Percentiles rank a stretch among this genome's conserved stretches.
These are phyloP conservation scores for Lottia scabra DNA, from an alignment of 2,888 invertebrate genomes.

Conservation along the genomic window DNA sequence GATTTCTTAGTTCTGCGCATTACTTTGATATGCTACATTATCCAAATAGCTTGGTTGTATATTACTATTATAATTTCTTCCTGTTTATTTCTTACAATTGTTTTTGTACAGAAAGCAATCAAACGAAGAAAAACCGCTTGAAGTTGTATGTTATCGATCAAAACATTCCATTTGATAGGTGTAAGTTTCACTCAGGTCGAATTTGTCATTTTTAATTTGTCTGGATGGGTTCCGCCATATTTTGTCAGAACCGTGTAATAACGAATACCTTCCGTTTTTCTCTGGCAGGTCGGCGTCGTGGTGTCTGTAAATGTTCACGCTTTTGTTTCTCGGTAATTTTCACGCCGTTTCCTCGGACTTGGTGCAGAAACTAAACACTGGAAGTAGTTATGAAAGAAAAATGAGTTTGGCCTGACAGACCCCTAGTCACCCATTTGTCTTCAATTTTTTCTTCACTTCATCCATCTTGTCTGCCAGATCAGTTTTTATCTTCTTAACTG, in stretches of 20 bases:
- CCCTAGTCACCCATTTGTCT: constrained; percentile 6
- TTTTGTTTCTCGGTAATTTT: constrained; percentile 3
- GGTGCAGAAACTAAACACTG: constrained; percentile 3
- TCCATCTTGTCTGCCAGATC: constrained; percentile 2
- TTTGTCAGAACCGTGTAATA: background rate
- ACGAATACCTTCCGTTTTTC: background rate
- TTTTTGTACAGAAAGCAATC: too few species aligned
- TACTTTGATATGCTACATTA: too few species aligned
- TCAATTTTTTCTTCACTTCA: background rate
- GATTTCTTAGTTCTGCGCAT: too few species aligned
- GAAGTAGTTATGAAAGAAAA: background rate
- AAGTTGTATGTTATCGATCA: too few species aligned
- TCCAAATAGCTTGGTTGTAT: too few species aligned
- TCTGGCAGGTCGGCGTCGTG: background rate
- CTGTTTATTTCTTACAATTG: too few species aligned
- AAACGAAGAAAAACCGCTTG: too few species aligned
- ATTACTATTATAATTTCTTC: too few species aligned
- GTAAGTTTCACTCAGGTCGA: background rate
- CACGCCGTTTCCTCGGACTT: constrained; percentile 1
- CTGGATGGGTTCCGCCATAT: background rate
- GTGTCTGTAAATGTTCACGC: constrained; percentile 1
- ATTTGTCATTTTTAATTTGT: background rate
- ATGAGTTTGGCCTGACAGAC: constrained; percentile 4
- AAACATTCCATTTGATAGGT: too few species aligned
- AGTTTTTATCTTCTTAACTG: background rate